A percentile compares a stretch with the other conserved stretches of the same genome.
These are phyloP conservation scores for Saguinus midas DNA, from an alignment of 2,113 vertebrate species.

Conservation along the genomic window DNA sequence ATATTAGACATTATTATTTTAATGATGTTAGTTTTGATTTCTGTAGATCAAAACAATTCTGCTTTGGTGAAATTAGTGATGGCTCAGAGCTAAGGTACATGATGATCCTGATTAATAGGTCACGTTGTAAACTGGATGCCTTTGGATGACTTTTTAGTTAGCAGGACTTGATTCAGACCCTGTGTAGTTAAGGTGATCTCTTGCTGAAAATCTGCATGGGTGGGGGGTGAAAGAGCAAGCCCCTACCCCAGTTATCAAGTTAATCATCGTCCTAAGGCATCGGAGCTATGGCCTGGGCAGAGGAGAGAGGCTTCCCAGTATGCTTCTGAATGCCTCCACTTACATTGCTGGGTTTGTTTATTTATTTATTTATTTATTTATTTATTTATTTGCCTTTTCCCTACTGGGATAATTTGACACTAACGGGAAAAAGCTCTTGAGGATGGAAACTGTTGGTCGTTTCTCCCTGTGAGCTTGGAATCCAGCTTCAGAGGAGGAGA, in stretches of 20 bases:
- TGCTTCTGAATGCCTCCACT: neutral
- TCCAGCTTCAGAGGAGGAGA: slow-evolving; percentile 42
- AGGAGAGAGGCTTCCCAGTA: neutral
- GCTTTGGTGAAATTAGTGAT: neutral
- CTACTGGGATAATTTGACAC: slow-evolving; percentile 51
- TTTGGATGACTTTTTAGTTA: neutral
- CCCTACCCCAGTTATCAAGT: neutral
- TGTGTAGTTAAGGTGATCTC: neutral
- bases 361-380: too few relatives aligned
- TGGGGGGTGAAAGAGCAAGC: neutral
- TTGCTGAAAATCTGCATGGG: neutral
- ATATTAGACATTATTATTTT: slow-evolving; percentile 27
- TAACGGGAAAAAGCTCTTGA: slow-evolving; percentile 48
- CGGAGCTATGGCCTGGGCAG: neutral
- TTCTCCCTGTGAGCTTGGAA: slow-evolving; percentile 27
- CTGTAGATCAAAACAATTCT: slow-evolving; percentile 36
- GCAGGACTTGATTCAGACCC: neutral
- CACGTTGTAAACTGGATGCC: neutral
- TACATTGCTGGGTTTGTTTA: neutral
- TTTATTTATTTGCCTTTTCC: neutral
- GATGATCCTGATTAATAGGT: neutral
- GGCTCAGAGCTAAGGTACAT: neutral
- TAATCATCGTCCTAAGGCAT: neutral
- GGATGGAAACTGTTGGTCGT: slow-evolving; percentile 29
- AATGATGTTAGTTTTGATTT: slow-evolving; percentile 9